phyloP scores from a whole-genome alignment of 2,888 invertebrate species.

The Bombyx huttoni region DNA sequence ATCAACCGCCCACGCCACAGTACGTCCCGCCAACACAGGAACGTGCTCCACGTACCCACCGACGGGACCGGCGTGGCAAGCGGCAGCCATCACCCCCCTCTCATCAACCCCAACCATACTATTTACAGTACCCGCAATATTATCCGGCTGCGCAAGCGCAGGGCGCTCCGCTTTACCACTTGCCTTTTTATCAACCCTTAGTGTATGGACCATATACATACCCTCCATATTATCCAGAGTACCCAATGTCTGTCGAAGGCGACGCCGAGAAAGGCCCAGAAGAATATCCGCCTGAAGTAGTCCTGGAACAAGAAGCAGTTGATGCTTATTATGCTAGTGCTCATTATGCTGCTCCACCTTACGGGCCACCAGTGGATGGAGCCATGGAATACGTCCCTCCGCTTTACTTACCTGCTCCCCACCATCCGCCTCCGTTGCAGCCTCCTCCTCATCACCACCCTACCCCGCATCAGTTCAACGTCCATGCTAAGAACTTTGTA shows the following conservation, averaged over 20 bases:
- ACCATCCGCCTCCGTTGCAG: constrained; percentile 39
- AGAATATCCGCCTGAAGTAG: constrained; percentile 56
- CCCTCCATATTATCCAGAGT: constrained; percentile 61
- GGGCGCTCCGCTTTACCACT: constrained; percentile 65
- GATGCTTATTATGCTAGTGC: constrained; percentile 60
- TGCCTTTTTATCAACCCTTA: constrained; percentile 64
- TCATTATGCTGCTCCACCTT: constrained; percentile 46
- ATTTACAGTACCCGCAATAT: constrained; percentile 61
- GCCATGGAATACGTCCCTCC: constrained; percentile 57
- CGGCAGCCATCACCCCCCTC: constrained; percentile 49
- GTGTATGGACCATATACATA: constrained; percentile 61
- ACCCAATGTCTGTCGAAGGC: constrained; percentile 57
- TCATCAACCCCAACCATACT: constrained; percentile 43
- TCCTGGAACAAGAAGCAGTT: constrained; percentile 64
- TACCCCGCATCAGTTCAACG: constrained; percentile 57
- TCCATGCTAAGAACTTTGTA: constrained; percentile 66
- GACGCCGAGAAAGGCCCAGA: constrained; percentile 60
- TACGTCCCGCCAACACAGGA: constrained; percentile 33
- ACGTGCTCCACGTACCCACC: constrained; percentile 38
- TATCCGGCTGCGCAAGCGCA: constrained; percentile 67
- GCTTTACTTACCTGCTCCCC: constrained; percentile 52
- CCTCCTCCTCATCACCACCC: constrained; percentile 38
- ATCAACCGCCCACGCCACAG: constrained; percentile 52
- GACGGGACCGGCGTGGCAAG: constrained; percentile 50
- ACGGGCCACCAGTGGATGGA: constrained; percentile 49